These are phyloP conservation scores for Rapana venosa DNA, from an alignment of 2,888 invertebrate genomes.

Conservation along the genomic window DNA sequence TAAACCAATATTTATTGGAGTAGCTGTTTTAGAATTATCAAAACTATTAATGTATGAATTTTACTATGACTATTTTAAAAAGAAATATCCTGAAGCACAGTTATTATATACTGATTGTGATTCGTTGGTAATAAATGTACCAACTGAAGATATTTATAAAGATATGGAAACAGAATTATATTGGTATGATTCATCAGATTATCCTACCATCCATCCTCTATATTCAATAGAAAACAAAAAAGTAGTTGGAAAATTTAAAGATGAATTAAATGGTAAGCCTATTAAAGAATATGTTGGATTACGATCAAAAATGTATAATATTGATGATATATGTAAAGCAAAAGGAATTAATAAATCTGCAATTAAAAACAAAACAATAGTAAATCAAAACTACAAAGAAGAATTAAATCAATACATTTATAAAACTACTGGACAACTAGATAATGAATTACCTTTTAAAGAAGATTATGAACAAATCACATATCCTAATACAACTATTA, in stretches of 20 bases:
- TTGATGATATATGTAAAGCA: neutral
- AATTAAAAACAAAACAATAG: neutral
- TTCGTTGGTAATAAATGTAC: conserved; percentile 35
- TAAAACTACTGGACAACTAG: too few relatives aligned
- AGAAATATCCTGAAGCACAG: neutral
- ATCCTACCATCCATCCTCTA: conserved; percentile 45
- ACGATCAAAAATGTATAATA: neutral
- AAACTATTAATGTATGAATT: conserved; percentile 50
- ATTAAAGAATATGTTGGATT: neutral
- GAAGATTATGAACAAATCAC: neutral
- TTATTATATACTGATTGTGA: conserved; percentile 21
- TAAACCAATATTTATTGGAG: conserved; percentile 48
- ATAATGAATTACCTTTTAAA: too few relatives aligned
- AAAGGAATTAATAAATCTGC: neutral
- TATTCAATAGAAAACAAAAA: conserved; percentile 47
- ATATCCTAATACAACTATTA: neutral
- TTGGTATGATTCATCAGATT: conserved; percentile 48
- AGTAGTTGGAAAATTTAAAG: conserved; percentile 9
- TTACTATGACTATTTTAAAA: conserved; percentile 48
- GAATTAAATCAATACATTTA: too few relatives aligned
- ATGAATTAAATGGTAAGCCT: conserved; percentile 40
- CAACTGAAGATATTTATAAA: conserved; percentile 47
- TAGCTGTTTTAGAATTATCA: conserved; percentile 47
- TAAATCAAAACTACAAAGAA: neutral
- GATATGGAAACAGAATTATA: conserved; percentile 45